These are phyloP conservation scores for Ophioninae sp. DNA, from an alignment of 2,888 invertebrate genomes.

Conservation along the genomic window DNA sequence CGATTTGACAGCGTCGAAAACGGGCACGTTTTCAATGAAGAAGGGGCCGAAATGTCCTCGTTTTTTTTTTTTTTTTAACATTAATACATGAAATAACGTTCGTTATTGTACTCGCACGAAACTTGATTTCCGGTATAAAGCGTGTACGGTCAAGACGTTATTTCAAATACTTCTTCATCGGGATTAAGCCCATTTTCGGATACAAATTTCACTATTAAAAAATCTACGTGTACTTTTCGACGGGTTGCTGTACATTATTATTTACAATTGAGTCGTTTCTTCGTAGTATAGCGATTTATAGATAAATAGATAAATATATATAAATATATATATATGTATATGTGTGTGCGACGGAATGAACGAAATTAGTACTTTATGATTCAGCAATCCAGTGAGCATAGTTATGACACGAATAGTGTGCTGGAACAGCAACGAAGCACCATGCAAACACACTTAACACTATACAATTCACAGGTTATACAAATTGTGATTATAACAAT, in stretches of 20 bases:
- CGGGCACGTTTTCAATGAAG: slow-evolving; percentile 3
- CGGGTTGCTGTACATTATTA: slow-evolving; percentile 63
- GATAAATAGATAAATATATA: not conserved
- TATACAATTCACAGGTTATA: slow-evolving; percentile 59
- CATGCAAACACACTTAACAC: slow-evolving; percentile 61
- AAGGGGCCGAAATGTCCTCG: not conserved
- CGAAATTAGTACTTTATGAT: slow-evolving; percentile 58
- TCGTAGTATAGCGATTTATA: slow-evolving; percentile 38
- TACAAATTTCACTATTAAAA: slow-evolving; percentile 50
- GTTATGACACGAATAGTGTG: slow-evolving; percentile 62
- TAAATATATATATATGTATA: not conserved
- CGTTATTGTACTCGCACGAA: not conserved
- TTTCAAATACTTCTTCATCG: slow-evolving; percentile 1
- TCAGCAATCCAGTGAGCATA: slow-evolving; percentile 56
- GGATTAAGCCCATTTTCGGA: slow-evolving; percentile 7
- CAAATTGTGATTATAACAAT: slow-evolving; percentile 55
- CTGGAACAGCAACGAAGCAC: slow-evolving; percentile 62
- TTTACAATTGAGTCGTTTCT: slow-evolving; percentile 56
- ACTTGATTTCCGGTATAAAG: too few relatives aligned
- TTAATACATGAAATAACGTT: slow-evolving; percentile 1
- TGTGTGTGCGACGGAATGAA: slow-evolving; percentile 42
- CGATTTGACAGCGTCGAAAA: slow-evolving; percentile 20
- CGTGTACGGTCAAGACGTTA: too few relatives aligned
- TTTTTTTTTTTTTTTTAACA: not conserved
- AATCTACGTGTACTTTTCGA: slow-evolving; percentile 52